Conservation (phyloP, 2,888 invertebrate species). For the Scrobipalpa costella region DNA sequence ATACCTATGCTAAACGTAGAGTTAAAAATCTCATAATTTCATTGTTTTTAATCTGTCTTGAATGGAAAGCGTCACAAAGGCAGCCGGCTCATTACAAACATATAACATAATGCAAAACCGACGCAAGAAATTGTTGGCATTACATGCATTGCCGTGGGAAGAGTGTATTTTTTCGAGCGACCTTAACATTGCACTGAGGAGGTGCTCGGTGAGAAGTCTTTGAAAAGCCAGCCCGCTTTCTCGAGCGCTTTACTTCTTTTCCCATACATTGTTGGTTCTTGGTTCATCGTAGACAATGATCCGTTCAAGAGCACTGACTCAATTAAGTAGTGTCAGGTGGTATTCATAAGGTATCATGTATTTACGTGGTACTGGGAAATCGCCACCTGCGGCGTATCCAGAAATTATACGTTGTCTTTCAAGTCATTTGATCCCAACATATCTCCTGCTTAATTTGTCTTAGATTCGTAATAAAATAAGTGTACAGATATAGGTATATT, state of each 20-base stretch:
- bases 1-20: neutral
- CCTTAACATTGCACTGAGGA: constrained; percentile 48
- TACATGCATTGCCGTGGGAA: constrained; percentile 48
- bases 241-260: constrained; percentile 53
- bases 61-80: constrained; percentile 20
- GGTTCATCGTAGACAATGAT: constrained; percentile 61
- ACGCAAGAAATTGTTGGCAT: constrained; percentile 44
- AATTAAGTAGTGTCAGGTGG: constrained; percentile 14
- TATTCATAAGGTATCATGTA: constrained; percentile 7
- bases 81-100: constrained; percentile 28
- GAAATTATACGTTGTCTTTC: neutral
- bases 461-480: too few relatives aligned
- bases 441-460: too few relatives aligned
- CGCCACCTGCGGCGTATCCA: neutral
- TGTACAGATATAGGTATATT: too few relatives aligned
- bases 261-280: constrained; percentile 52
- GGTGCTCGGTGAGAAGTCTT: constrained; percentile 55
- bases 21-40: neutral
- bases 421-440: neutral
- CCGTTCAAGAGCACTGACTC: constrained; percentile 54
- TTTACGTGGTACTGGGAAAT: constrained; percentile 11
- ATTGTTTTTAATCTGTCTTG: constrained; percentile 9
- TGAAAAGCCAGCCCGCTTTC: constrained; percentile 71
- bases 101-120: constrained; percentile 38
- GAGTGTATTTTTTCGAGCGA: constrained; percentile 48